phyloP scores from a whole-genome alignment of 35 echinoderm and acorn worm genomes.

The Acanthaster planci region DNA sequence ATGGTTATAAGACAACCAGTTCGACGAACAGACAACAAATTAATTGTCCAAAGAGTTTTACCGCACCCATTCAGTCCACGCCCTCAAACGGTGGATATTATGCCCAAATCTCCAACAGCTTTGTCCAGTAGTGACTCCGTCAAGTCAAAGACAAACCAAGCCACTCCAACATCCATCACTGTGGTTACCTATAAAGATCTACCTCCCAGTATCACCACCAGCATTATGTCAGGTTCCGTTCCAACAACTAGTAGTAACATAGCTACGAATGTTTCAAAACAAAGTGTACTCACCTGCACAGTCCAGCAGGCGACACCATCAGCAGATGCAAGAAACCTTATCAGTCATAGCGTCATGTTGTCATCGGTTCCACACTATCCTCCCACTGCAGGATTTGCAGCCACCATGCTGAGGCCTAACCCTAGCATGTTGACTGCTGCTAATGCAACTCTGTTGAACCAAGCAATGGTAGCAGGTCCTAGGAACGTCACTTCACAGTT shows the following conservation, averaged over 20 bases:
- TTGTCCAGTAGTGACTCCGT: neutral
- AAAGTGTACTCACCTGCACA: neutral
- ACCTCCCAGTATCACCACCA: neutral
- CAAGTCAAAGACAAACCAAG: neutral
- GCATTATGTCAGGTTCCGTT: neutral
- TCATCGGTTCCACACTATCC: neutral
- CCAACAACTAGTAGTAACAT: neutral
- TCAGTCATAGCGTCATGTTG: neutral
- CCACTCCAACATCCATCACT: neutral
- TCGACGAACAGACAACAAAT: constrained; percentile 34
- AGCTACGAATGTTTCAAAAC: neutral
- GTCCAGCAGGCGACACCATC: neutral
- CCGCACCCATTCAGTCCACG: constrained; percentile 22
- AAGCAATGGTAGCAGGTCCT: neutral
- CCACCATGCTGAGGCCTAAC: neutral
- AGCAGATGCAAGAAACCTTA: neutral
- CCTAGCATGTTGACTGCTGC: constrained; percentile 12
- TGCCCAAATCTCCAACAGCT: neutral
- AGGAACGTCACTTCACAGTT: neutral
- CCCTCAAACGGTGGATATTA: constrained; percentile 3
- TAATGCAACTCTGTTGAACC: neutral
- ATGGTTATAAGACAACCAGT: constrained; percentile 67
- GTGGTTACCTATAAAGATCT: constrained; percentile 5
- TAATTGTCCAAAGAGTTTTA: neutral
- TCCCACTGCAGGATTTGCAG: neutral